Conservation (phyloP, 2,113 vertebrate genomes). For the Cynopterus brachyotis region DNA sequence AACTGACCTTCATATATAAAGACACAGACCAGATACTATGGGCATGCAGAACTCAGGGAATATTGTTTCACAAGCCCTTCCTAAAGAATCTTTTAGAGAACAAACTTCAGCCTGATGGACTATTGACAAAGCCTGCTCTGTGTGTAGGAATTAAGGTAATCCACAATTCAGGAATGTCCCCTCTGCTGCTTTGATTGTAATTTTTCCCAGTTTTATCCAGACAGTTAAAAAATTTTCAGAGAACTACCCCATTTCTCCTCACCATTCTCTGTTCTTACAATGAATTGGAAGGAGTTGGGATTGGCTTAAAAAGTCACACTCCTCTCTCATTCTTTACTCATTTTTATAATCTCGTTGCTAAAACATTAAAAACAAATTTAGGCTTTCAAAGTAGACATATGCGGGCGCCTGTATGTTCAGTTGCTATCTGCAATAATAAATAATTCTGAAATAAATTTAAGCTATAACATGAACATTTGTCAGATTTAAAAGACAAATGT, state of each 20-base stretch:
- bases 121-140: background rate
- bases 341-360: background rate
- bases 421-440: background rate
- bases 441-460: conserved; percentile 41
- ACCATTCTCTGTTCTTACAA: background rate
- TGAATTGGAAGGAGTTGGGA: background rate
- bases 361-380: background rate
- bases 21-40: background rate
- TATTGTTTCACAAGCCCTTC: background rate
- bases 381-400: background rate
- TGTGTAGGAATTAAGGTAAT: background rate
- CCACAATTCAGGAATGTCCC: background rate
- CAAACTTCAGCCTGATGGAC: background rate
- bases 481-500: background rate
- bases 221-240: background rate
- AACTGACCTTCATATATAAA: background rate
- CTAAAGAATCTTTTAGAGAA: background rate
- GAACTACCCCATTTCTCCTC: background rate
- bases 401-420: background rate
- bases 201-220: background rate
- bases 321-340: background rate
- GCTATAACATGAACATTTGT: background rate
- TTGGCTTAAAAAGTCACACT: background rate
- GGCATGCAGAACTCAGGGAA: background rate
- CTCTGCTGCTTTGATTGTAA: background rate